A percentile compares a stretch with the other conserved stretches of the same genome.
phyloP scores from a whole-genome alignment of 2,113 vertebrate species.

The Seriola quinqueradiata region DNA sequence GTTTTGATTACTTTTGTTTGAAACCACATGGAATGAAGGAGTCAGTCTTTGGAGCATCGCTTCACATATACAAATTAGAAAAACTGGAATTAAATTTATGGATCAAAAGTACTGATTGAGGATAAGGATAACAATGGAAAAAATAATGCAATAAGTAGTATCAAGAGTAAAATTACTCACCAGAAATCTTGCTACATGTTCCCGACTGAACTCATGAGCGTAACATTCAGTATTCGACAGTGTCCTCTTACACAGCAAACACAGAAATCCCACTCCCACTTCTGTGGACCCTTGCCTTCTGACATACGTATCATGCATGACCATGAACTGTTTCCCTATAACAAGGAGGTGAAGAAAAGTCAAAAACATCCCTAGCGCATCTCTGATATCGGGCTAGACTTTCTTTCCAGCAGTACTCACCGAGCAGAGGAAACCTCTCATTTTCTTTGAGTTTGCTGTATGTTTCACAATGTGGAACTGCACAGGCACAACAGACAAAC shows the following conservation, averaged over 20 bases:
- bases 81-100: too few relatives aligned
- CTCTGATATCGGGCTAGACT: not conserved
- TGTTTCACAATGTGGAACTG: conserved; percentile 55
- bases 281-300: fast-evolving
- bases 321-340: conserved; percentile 67
- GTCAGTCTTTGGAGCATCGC: too few relatives aligned
- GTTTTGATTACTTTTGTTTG: too few relatives aligned
- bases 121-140: too few relatives aligned
- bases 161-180: conserved; percentile 50
- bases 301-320: not conserved
- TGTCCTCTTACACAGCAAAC: conserved; percentile 66
- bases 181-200: conserved; percentile 64
- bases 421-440: conserved; percentile 65
- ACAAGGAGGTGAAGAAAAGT: not conserved
- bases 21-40: too few relatives aligned
- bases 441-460: conserved; percentile 41
- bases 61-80: too few relatives aligned
- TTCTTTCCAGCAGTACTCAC: conserved; percentile 49
- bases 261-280: conserved; percentile 33
- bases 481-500: not conserved
- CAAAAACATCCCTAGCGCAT: not conserved
- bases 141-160: not conserved
- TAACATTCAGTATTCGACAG: not conserved
- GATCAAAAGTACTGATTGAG: too few relatives aligned
- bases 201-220: conserved; percentile 62